Evolutionary conservation across 2,797 vertebrate species (phyloP).

Genomic region (Telmatherina bonti): DNA sequence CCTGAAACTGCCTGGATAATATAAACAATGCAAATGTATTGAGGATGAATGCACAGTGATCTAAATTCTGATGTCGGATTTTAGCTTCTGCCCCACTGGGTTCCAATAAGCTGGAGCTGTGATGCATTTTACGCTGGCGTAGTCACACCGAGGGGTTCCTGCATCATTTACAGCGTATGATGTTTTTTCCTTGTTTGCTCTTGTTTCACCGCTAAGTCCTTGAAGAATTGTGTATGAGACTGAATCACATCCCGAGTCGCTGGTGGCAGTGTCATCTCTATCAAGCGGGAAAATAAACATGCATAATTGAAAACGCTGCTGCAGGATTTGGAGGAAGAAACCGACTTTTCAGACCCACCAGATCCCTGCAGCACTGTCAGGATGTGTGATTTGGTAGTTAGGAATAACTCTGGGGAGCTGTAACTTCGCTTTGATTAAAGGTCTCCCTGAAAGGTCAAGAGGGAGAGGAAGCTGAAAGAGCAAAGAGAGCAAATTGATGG

Average conservation of each 20-base stretch:
- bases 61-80: not conserved
- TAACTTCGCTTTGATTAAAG: conserved; percentile 67
- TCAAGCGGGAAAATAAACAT: conserved; percentile 21
- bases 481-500: conserved; percentile 43
- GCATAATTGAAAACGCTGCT: conserved; percentile 52
- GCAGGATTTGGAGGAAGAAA: conserved; percentile 51
- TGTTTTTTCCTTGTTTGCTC: conserved; percentile 1
- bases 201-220: not conserved
- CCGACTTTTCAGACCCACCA: conserved; percentile 30
- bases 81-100: conserved; percentile 6
- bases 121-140: not conserved
- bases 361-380: conserved; percentile 49
- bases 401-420: conserved; percentile 43
- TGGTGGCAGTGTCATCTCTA: conserved; percentile 13
- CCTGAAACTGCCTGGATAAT: no score
- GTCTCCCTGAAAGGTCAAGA: conserved; percentile 68
- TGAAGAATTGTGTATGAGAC: not conserved
- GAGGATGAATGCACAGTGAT: not conserved
- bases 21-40: no score
- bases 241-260: conserved; percentile 47
- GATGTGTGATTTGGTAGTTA: conserved; percentile 53
- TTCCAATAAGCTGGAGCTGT: not conserved
- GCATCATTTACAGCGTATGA: conserved; percentile 12
- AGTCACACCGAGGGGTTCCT: not conserved
- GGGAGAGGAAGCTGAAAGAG: conserved; percentile 29